phyloP scores from a whole-genome alignment of 2,797 vertebrate species.

The Spinibarbus caldwelli region DNA sequence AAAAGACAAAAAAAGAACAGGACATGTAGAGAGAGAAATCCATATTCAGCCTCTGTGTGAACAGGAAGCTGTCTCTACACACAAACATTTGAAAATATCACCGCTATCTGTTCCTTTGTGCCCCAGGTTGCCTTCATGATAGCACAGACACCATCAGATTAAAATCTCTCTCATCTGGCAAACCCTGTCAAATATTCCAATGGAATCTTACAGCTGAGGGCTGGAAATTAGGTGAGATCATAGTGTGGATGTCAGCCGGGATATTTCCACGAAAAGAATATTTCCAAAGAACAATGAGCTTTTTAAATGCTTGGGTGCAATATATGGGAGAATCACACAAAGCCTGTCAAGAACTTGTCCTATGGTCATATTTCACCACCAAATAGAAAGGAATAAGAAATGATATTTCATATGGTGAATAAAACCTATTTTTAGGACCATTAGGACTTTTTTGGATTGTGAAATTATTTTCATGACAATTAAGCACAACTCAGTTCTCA shows the following conservation, averaged over 20 bases:
- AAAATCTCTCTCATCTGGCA: slow-evolving; percentile 45
- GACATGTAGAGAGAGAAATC: slow-evolving; percentile 19
- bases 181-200: slow-evolving; percentile 42
- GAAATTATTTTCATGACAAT: neutral
- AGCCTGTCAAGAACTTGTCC: too few species aligned
- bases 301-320: too few species aligned
- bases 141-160: slow-evolving; percentile 42
- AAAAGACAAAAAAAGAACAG: too few species aligned
- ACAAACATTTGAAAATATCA: slow-evolving; percentile 49
- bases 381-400: too few species aligned
- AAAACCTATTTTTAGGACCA: neutral
- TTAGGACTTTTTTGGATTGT: neutral
- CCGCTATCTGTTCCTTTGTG: slow-evolving; percentile 42
- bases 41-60: neutral
- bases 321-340: too few species aligned
- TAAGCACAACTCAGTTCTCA: neutral
- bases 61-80: slow-evolving; percentile 14
- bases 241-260: neutral
- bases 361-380: too few species aligned
- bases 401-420: too few species aligned
- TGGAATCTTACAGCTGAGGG: slow-evolving; percentile 40
- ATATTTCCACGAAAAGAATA: neutral
- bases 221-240: slow-evolving; percentile 29
- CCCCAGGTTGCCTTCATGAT: slow-evolving; percentile 50
- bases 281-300: neutral